Conservation (phyloP, 2,113 vertebrate genomes). For the Vicugna pacos region DNA sequence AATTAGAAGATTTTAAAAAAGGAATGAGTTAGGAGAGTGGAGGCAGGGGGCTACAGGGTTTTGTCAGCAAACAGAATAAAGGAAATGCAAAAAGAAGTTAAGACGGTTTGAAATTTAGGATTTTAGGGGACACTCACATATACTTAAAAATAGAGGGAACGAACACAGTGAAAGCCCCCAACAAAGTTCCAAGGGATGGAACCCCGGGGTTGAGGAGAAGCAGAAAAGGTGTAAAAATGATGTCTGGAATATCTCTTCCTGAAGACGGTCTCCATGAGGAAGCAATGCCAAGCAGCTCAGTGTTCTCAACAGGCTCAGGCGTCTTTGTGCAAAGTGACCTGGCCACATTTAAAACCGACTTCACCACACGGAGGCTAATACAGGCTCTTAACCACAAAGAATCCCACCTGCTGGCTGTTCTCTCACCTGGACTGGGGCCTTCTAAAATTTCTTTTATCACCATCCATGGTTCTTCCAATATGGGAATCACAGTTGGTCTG, state of each 20-base stretch:
- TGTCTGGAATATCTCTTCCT: not conserved
- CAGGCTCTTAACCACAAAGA: not conserved
- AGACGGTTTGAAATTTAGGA: no score
- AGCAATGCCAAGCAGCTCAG: not conserved
- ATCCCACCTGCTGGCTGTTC: not conserved
- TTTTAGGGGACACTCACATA: no score
- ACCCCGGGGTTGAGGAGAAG: not conserved
- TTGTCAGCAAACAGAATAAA: no score
- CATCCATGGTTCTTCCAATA: conserved; percentile 80
- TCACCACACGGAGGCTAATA: not conserved
- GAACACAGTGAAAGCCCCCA: no score
- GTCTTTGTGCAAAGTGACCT: not conserved
- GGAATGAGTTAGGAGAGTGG: no score
- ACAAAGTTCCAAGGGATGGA: not conserved
- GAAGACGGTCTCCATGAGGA: not conserved
- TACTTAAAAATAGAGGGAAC: no score
- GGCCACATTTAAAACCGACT: not conserved
- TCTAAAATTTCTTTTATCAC: conserved; percentile 81
- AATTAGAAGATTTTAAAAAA: no score
- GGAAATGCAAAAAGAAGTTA: no score
- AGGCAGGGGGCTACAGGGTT: no score
- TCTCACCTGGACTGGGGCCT: conserved; percentile 81
- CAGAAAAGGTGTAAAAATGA: not conserved
- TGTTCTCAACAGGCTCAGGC: not conserved
- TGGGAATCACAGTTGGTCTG: conserved; percentile 80